These are phyloP conservation scores for Ctenosaura bakeri DNA, from an alignment of 2,797 vertebrate species.

Conservation along the genomic window DNA sequence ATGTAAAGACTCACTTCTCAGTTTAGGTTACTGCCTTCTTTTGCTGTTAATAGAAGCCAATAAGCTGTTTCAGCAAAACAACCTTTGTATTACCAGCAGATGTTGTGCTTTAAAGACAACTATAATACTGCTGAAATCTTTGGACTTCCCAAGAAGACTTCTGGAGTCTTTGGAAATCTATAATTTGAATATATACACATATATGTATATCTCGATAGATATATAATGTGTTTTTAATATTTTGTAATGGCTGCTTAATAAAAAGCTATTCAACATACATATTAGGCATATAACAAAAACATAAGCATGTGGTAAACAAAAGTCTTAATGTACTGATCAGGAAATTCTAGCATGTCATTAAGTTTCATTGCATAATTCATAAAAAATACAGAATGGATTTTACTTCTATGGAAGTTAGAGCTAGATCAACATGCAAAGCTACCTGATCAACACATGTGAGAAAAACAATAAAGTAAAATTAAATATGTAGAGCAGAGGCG, in stretches of 20 bases:
- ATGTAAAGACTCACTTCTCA: background rate
- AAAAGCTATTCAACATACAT: background rate
- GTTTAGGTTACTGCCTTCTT: background rate
- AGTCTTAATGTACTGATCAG: background rate
- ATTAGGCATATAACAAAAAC: background rate
- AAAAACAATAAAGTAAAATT: background rate
- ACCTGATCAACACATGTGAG: background rate
- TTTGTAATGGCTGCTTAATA: background rate
- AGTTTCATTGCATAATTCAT: conserved; percentile 6
- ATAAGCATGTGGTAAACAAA: conserved; percentile 1
- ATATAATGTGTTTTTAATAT: background rate
- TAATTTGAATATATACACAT: background rate
- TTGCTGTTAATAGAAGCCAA: background rate
- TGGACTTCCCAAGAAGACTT: background rate
- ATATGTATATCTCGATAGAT: background rate
- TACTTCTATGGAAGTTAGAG: background rate
- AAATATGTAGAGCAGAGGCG: background rate
- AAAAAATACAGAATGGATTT: background rate
- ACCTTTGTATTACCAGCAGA: background rate
- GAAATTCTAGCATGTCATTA: background rate
- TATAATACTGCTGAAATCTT: background rate
- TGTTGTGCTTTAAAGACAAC: background rate
- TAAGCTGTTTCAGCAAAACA: background rate
- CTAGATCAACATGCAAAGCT: background rate
- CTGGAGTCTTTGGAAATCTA: background rate